Evolutionary conservation across 2,888 invertebrate genomes (phyloP).

Genomic region (Andrena praecox): DNA sequence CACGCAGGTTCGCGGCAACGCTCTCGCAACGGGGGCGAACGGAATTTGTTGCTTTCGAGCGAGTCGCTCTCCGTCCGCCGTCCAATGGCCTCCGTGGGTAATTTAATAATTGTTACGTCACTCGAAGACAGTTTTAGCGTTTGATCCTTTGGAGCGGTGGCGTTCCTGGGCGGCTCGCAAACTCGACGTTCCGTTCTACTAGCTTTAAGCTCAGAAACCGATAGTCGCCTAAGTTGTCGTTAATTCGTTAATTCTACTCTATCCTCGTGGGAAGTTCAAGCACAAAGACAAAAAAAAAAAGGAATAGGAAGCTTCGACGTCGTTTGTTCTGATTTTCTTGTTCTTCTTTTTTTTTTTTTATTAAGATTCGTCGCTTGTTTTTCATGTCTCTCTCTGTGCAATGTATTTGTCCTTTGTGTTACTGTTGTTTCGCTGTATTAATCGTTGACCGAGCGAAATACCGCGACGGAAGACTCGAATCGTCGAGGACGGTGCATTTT

Average conservation of each 20-base stretch:
- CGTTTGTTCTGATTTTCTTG: not conserved
- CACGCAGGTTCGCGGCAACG: not conserved
- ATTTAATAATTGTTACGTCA: slow-evolving; percentile 18
- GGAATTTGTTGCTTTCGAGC: not conserved
- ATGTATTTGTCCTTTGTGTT: slow-evolving; percentile 32
- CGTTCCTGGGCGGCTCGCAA: slow-evolving; percentile 18
- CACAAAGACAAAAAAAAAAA: not conserved
- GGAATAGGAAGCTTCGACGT: not conserved
- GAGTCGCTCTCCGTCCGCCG: too few species aligned
- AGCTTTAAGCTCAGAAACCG: slow-evolving; percentile 2
- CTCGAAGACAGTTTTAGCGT: slow-evolving; percentile 28
- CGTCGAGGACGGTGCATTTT: not conserved
- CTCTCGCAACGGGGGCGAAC: not conserved
- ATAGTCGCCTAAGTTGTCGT: slow-evolving; percentile 14
- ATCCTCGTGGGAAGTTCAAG: not conserved
- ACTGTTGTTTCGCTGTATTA: not conserved
- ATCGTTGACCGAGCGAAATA: not conserved
- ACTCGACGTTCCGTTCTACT: slow-evolving; percentile 15
- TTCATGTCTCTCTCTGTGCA: slow-evolving; percentile 34
- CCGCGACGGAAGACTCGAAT: not conserved
- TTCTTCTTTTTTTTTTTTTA: not conserved
- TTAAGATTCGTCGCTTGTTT: slow-evolving; percentile 10
- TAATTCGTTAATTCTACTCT: not conserved
- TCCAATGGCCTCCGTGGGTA: not conserved
- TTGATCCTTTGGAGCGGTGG: slow-evolving; percentile 1